Evolutionary conservation across 2,888 invertebrate species (phyloP).

Genomic region (Oligia latruncula): DNA sequence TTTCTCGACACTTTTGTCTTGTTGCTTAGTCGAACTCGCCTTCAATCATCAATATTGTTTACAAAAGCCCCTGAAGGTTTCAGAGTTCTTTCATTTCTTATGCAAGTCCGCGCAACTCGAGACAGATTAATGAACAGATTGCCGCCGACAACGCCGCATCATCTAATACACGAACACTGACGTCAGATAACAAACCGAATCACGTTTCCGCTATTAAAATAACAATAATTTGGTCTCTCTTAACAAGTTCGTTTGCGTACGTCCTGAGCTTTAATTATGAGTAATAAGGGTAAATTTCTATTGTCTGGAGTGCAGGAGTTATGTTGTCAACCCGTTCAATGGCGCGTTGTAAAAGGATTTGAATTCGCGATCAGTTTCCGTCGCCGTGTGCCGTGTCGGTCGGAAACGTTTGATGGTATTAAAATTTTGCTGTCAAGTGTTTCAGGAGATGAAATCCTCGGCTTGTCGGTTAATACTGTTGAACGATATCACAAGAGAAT

Average conservation of each 20-base stretch:
- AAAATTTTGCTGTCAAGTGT: slow-evolving; percentile 67
- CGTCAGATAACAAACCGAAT: slow-evolving; percentile 56
- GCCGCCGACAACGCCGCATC: slow-evolving; percentile 29
- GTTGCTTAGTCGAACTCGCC: not conserved
- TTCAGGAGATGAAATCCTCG: slow-evolving; percentile 42
- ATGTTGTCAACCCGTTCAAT: slow-evolving; percentile 57
- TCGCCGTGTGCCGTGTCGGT: slow-evolving; percentile 5
- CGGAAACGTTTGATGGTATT: slow-evolving; percentile 70
- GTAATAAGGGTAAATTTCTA: slow-evolving; percentile 47
- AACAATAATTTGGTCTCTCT: slow-evolving; percentile 66
- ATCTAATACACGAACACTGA: slow-evolving; percentile 47
- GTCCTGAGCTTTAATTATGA: slow-evolving; percentile 9
- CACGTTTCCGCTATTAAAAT: slow-evolving; percentile 63
- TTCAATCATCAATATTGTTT: not conserved
- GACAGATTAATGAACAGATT: slow-evolving; percentile 41
- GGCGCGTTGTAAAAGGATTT: slow-evolving; percentile 65
- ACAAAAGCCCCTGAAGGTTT: not conserved
- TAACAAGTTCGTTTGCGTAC: slow-evolving; percentile 48
- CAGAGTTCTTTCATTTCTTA: slow-evolving; percentile 1
- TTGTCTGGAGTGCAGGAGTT: slow-evolving; percentile 28
- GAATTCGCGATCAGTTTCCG: slow-evolving; percentile 58
- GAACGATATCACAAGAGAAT: slow-evolving; percentile 9
- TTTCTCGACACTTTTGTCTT: not conserved
- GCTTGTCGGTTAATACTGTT: slow-evolving; percentile 15
- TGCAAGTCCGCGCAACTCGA: slow-evolving; percentile 14